Evolutionary conservation across 2,888 invertebrate genomes (phyloP).

Genomic region (Allacma fusca): DNA sequence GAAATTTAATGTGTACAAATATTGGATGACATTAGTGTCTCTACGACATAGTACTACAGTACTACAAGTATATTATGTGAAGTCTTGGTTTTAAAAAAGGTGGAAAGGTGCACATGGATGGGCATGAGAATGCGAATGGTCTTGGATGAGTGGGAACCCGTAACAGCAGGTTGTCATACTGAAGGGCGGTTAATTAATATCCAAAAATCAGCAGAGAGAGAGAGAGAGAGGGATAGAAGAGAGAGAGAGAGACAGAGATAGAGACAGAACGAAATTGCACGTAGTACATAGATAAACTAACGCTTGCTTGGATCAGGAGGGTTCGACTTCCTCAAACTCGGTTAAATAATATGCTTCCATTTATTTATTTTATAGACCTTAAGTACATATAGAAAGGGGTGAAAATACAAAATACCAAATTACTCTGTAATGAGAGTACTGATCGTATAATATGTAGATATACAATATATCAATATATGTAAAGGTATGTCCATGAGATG

Average conservation of each 20-base stretch:
- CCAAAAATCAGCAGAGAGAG: conserved; percentile 53
- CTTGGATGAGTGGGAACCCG: conserved; percentile 53
- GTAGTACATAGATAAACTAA: neutral
- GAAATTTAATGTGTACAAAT: conserved; percentile 6
- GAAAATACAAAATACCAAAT: conserved; percentile 12
- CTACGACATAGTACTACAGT: neutral
- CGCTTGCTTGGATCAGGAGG: neutral
- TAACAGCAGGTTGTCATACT: conserved; percentile 60
- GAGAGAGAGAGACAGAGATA: conserved; percentile 23
- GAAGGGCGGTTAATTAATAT: conserved; percentile 60
- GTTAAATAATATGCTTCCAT: neutral
- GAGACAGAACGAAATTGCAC: neutral
- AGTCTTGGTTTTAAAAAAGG: conserved; percentile 1
- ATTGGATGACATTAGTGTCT: neutral
- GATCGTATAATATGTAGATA: neutral
- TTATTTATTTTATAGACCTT: neutral
- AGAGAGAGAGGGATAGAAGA: conserved; percentile 23
- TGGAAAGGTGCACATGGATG: conserved; percentile 44
- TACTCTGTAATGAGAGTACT: neutral
- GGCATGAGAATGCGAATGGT: conserved; percentile 46
- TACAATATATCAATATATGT: neutral
- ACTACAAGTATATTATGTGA: too few relatives aligned
- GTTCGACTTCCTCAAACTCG: neutral
- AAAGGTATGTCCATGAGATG: conserved; percentile 2
- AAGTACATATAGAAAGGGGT: neutral